Conservation (phyloP, 1,140 invertebrate genomes). For the Lasioglossum baleicum region DNA sequence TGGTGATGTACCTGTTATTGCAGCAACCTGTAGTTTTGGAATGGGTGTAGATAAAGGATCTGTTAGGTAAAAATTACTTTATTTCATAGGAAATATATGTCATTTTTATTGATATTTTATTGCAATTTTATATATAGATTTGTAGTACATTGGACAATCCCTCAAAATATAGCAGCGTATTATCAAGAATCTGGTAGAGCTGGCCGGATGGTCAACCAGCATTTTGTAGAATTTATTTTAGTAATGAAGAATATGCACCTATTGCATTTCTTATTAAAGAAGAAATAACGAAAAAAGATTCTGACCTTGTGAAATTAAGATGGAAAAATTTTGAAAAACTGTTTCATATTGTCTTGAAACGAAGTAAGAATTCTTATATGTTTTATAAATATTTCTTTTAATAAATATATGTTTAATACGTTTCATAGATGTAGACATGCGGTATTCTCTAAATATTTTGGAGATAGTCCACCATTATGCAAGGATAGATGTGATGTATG, state of each 20-base stretch:
- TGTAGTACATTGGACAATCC: conserved; percentile 96
- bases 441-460: conserved; percentile 83
- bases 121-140: conserved; percentile 83
- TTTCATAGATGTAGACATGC: conserved; percentile 81
- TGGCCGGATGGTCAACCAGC: conserved; percentile 91
- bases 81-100: conserved; percentile 4
- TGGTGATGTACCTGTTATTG: conserved; percentile 90
- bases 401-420: background rate
- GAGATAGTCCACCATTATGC: conserved; percentile 82
- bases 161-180: conserved; percentile 90
- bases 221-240: too few relatives aligned
- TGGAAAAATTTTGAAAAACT: too few relatives aligned
- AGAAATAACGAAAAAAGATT: conserved; percentile 61
- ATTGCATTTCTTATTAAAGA: conserved; percentile 71
- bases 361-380: too few relatives aligned
- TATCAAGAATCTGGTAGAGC: conserved; percentile 95
- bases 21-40: conserved; percentile 97
- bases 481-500: conserved; percentile 83
- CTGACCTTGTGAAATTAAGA: too few relatives aligned
- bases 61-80: conserved; percentile 85
- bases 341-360: too few relatives aligned
- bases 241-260: too few relatives aligned
- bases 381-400: too few relatives aligned
- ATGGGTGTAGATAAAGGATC: conserved; percentile 98
- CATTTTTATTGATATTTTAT: conserved; percentile 11